A percentile compares a stretch with the other conserved stretches of the same genome.
These are phyloP conservation scores for Chalcis sispes DNA, from an alignment of 2,888 invertebrate genomes.

Conservation along the genomic window DNA sequence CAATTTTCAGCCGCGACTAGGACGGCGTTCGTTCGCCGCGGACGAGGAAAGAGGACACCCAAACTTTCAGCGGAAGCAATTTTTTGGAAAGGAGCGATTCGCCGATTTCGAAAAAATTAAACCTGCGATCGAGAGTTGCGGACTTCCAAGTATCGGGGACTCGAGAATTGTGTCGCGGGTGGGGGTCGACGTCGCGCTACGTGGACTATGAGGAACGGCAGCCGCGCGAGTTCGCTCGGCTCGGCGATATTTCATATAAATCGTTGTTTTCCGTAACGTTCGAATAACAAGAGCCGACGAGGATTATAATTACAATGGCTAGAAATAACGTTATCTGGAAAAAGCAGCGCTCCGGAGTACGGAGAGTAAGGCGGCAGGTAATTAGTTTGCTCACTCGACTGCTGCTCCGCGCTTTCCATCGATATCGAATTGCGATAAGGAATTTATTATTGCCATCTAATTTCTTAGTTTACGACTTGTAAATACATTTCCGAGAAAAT, in stretches of 20 bases:
- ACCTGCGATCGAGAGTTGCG: too few relatives aligned
- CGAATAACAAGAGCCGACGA: slow-evolving; percentile 63
- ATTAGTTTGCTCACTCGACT: slow-evolving; percentile 68
- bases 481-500: slow-evolving; percentile 56
- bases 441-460: slow-evolving; percentile 58
- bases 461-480: slow-evolving; percentile 56
- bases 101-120: too few relatives aligned
- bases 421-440: slow-evolving; percentile 57
- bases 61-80: too few relatives aligned
- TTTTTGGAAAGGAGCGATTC: too few relatives aligned
- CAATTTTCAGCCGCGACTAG: too few relatives aligned
- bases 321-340: slow-evolving; percentile 64
- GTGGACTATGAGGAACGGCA: slow-evolving; percentile 54
- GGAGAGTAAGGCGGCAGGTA: slow-evolving; percentile 64
- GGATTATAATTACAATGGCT: slow-evolving; percentile 64
- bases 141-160: too few relatives aligned
- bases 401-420: slow-evolving; percentile 29
- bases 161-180: too few relatives aligned
- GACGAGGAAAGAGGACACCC: too few relatives aligned
- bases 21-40: too few relatives aligned
- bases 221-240: slow-evolving; percentile 51
- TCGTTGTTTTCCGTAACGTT: slow-evolving; percentile 63
- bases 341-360: slow-evolving; percentile 49
- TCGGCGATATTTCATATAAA: slow-evolving; percentile 64
- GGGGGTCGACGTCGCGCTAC: too few relatives aligned